phyloP scores from a whole-genome alignment of 1,140 invertebrate species.

The Bursaphelenchus mucronatus region DNA sequence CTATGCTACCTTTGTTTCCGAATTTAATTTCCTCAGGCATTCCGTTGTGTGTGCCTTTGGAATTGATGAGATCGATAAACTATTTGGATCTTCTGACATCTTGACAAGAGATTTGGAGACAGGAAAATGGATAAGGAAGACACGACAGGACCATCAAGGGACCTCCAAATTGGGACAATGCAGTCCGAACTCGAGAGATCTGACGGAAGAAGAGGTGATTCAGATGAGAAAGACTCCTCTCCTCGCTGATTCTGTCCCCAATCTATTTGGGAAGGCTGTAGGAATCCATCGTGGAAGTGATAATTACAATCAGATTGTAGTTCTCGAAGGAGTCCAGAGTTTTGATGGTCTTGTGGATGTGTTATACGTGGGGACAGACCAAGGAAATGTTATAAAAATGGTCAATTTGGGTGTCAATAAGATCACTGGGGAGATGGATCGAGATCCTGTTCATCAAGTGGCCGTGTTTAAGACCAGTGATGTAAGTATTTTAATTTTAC shows the following conservation, averaged over 20 bases:
- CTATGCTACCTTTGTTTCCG: constrained; percentile 50
- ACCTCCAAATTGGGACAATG: constrained; percentile 41
- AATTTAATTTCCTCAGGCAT: constrained; percentile 47
- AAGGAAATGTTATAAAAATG: constrained; percentile 49
- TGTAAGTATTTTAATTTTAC: constrained; percentile 17
- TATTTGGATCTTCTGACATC: constrained; percentile 34
- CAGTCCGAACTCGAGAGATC: constrained; percentile 10
- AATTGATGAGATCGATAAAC: constrained; percentile 34
- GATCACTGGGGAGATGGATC: background rate
- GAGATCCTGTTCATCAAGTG: constrained; percentile 38
- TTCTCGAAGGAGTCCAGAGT: constrained; percentile 32
- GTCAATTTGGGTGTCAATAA: constrained; percentile 28
- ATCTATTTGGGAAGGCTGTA: constrained; percentile 40
- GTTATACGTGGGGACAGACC: constrained; percentile 47
- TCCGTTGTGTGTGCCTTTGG: constrained; percentile 51
- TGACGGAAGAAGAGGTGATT: constrained; percentile 41
- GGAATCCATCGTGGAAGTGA: constrained; percentile 46
- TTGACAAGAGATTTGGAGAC: constrained; percentile 35
- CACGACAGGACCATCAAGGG: constrained; percentile 26
- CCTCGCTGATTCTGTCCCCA: constrained; percentile 43
- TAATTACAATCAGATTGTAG: constrained; percentile 45
- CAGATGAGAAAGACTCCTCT: constrained; percentile 33
- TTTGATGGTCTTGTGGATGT: constrained; percentile 42
- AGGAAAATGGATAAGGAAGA: constrained; percentile 34
- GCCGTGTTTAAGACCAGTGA: constrained; percentile 32